A percentile compares a stretch with the other conserved stretches of the same genome.
Evolutionary conservation across 1,140 invertebrate species (phyloP).

Genomic region (Pteromalus puparum): DNA sequence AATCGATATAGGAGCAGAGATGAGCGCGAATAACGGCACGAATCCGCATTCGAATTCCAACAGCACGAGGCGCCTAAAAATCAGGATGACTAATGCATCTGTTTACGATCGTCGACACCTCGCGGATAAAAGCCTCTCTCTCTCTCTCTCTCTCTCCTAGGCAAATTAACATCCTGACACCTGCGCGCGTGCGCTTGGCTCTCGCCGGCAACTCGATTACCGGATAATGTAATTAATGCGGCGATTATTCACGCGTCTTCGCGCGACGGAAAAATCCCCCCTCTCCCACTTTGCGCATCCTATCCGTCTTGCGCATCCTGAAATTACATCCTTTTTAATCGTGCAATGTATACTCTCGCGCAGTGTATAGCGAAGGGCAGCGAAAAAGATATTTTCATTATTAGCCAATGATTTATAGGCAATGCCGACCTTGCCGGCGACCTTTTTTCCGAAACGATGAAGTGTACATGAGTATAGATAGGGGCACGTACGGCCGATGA

Average conservation of each 20-base stretch:
- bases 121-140: not conserved
- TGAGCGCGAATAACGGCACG: too few relatives aligned
- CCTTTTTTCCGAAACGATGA: not conserved
- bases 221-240: constrained; percentile 24
- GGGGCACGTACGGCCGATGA: not conserved
- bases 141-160: not conserved
- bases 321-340: constrained; percentile 19
- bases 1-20: too few relatives aligned
- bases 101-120: not conserved
- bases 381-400: constrained; percentile 38
- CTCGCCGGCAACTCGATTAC: not conserved
- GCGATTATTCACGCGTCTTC: constrained; percentile 18
- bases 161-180: not conserved
- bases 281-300: not conserved
- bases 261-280: not conserved
- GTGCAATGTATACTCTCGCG: too few relatives aligned
- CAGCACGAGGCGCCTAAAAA: not conserved
- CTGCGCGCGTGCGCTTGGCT: not conserved
- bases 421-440: not conserved
- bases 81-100: not conserved
- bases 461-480: not conserved
- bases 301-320: constrained; percentile 1
- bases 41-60: not conserved
- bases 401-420: constrained; percentile 10
- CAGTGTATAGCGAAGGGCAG: not conserved